phyloP scores from a whole-genome alignment of 1,140 invertebrate species.

The Drosophila mauritiana region DNA sequence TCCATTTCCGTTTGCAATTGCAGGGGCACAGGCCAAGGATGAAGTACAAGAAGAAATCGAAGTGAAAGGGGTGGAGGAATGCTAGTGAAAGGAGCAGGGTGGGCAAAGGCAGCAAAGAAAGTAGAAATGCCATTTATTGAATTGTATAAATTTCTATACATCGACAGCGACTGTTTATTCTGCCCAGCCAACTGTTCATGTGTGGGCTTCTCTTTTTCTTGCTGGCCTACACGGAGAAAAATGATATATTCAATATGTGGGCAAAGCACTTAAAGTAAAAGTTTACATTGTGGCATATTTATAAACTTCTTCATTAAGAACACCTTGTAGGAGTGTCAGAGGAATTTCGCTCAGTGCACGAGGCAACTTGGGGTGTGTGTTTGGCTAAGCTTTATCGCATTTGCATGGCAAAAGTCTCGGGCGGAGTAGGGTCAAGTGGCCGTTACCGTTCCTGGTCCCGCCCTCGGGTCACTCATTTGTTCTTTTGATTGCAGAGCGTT shows the following conservation, averaged over 20 bases:
- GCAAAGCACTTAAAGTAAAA: too few species aligned
- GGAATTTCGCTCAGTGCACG: not conserved
- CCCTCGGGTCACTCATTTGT: slow-evolving; percentile 82
- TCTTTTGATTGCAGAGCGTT: slow-evolving; percentile 81
- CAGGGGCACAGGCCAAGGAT: slow-evolving; percentile 49
- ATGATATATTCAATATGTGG: not conserved
- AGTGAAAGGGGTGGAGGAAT: slow-evolving; percentile 6
- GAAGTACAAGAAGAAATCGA: slow-evolving; percentile 38
- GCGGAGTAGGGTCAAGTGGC: slow-evolving; percentile 66
- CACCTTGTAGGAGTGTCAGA: too few species aligned
- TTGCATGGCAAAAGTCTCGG: slow-evolving; percentile 65
- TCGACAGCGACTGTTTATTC: slow-evolving; percentile 81
- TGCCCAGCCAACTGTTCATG: slow-evolving; percentile 54
- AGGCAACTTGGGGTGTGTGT: slow-evolving; percentile 37
- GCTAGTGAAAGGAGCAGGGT: slow-evolving; percentile 1
- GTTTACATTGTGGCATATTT: not conserved
- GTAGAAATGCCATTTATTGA: slow-evolving; percentile 82
- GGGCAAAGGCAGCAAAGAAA: slow-evolving; percentile 38
- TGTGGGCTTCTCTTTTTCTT: slow-evolving; percentile 28
- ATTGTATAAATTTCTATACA: slow-evolving; percentile 84
- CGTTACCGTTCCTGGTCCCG: slow-evolving; percentile 61
- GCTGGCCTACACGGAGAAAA: slow-evolving; percentile 6
- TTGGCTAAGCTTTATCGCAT: slow-evolving; percentile 79
- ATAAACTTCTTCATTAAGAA: too few species aligned
- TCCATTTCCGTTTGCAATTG: slow-evolving; percentile 81